These are phyloP conservation scores for Hypselothyrea guttata DNA, from an alignment of 2,888 invertebrate species.

Conservation along the genomic window DNA sequence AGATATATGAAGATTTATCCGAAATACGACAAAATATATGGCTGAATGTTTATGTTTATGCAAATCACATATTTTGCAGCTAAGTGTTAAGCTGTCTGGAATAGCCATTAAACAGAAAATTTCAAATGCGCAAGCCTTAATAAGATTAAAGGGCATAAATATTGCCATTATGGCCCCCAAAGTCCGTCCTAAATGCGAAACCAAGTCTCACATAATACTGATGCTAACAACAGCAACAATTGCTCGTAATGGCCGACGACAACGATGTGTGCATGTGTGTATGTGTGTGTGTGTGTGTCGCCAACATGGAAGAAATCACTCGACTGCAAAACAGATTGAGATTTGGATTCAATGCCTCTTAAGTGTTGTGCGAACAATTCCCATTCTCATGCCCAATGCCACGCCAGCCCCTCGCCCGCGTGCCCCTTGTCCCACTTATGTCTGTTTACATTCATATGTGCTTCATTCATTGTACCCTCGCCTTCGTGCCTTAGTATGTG, in stretches of 20 bases:
- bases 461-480: constrained; percentile 38
- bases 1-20: constrained; percentile 21
- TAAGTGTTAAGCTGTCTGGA: constrained; percentile 23
- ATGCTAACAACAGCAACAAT: constrained; percentile 22
- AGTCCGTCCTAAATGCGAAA: constrained; percentile 31
- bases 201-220: not conserved
- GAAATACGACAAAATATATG: constrained; percentile 8
- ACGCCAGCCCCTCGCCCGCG: constrained; percentile 3
- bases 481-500: constrained; percentile 46
- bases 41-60: constrained; percentile 8
- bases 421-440: constrained; percentile 3
- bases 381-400: constrained; percentile 2
- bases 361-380: constrained; percentile 49
- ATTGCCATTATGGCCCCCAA: constrained; percentile 27
- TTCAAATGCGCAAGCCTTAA: constrained; percentile 34
- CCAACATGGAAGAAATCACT: constrained; percentile 59
- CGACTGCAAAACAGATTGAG: constrained; percentile 69
- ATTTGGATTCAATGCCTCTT: constrained; percentile 67
- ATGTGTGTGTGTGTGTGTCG: constrained; percentile 12
- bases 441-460: constrained; percentile 48
- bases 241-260: constrained; percentile 17
- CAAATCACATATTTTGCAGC: constrained; percentile 20
- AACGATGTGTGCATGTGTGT: constrained; percentile 5
- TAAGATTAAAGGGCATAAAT: constrained; percentile 42
- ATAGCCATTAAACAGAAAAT: constrained; percentile 18